Evolutionary conservation across 2,888 invertebrate species (phyloP).

Genomic region (Palloptera scutellata): DNA sequence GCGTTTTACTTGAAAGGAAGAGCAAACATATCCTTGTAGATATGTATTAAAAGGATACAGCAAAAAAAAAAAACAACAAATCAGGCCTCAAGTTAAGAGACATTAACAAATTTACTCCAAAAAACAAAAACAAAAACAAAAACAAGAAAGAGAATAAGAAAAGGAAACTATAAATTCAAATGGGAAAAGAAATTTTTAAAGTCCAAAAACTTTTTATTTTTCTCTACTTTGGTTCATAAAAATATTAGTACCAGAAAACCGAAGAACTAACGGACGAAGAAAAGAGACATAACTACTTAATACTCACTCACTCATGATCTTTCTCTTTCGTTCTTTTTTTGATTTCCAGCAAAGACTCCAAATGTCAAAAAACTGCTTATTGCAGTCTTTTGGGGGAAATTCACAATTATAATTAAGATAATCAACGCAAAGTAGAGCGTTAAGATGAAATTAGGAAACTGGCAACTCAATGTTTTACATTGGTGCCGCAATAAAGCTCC

Average conservation of each 20-base stretch:
- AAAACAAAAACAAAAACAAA: background rate
- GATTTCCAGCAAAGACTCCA: too few species aligned
- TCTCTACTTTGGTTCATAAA: too few species aligned
- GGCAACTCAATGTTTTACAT: constrained; percentile 12
- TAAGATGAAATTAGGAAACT: constrained; percentile 6
- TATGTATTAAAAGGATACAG: too few species aligned
- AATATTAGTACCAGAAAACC: too few species aligned
- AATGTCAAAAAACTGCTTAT: background rate
- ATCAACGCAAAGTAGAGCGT: constrained; percentile 8
- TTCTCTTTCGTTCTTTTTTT: too few species aligned
- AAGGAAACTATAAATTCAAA: background rate
- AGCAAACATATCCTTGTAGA: too few species aligned
- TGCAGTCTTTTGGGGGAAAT: background rate
- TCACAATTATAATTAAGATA: constrained; percentile 25
- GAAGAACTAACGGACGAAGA: too few species aligned
- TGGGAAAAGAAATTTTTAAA: too few species aligned
- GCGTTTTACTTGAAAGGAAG: background rate
- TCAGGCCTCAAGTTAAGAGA: background rate
- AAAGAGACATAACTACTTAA: too few species aligned
- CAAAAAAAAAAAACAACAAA: background rate
- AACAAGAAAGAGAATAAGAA: background rate
- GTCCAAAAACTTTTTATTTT: too few species aligned
- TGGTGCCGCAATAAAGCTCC: background rate
- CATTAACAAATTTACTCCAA: background rate
- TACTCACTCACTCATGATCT: too few species aligned